Evolutionary conservation across 2,113 vertebrate species (phyloP), one percentile per base, ranked within the genome.

Genomic region (Pelecanoides urinatrix): DNA sequence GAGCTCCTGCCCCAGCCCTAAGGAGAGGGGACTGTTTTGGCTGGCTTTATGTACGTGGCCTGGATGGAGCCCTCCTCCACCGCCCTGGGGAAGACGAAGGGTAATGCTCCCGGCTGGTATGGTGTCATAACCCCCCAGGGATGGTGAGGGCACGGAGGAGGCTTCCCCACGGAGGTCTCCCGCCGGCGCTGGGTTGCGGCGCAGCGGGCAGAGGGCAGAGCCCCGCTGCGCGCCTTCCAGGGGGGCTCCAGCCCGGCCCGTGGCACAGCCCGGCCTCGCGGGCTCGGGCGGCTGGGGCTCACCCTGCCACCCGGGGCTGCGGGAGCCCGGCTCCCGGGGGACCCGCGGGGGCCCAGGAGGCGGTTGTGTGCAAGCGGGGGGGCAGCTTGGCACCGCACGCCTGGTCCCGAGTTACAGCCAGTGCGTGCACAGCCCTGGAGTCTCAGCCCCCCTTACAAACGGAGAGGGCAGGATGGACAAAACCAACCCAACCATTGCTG

Each of bases 1-100:
- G 80, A 76, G 34, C 40, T 62, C 59, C 62, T 65, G 44, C 29
- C 38, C 59, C 73, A 71, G 90, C 94, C 16, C 0, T 16, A 15
- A 70, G 61, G 30, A 93, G 42, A 65, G 17, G 22, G 61, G 32
- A 68, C 56, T 23, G 0, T 68, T 84, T 42, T 0, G 0, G 18
- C 61, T 94, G 92, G 16, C 78, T 96, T 75, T 89, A 97, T 97
- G 96, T 8, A 49, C 11, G 10, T 88, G 71, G 52, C 76, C 45
- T 38, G 56, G 55, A 89, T 95, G 96, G 94, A 97, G 79, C 53
- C 87, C 56, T 55, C 95, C 49, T 95, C 88, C 61, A 96, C 87
- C 9, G 68, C 97, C 58, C 82, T 97, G 89, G 96, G 93, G 80
- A 97, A 97, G 90, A 96, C 96, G 1, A 97, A 97, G 73, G 96